A percentile compares a stretch with the other conserved stretches of the same genome.
Conservation (phyloP, 2,888 invertebrate species). For the Calameuta filiformis region DNA sequence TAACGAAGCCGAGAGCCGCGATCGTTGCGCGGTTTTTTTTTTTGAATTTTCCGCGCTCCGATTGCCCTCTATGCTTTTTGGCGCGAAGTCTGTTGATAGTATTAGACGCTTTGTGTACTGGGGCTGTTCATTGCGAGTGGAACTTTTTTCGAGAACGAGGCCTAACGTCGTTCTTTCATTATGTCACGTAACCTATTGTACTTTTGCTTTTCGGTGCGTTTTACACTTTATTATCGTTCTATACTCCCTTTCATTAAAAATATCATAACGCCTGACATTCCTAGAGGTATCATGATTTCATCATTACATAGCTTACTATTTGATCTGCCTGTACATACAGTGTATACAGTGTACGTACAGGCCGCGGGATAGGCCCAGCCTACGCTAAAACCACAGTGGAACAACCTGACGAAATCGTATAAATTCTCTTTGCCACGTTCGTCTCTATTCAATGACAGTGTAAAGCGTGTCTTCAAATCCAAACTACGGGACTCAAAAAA, state of each 20-base stretch:
- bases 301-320: not conserved
- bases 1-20: slow-evolving; percentile 4
- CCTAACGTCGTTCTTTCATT: slow-evolving; percentile 5
- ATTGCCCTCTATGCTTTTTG: slow-evolving; percentile 23
- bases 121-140: slow-evolving; percentile 15
- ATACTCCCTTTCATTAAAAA: not conserved
- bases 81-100: slow-evolving; percentile 28
- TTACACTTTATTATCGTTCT: not conserved
- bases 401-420: not conserved
- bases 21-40: not conserved
- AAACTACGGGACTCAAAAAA: not conserved
- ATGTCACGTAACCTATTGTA: not conserved
- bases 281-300: not conserved
- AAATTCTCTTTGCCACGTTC: no score
- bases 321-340: not conserved
- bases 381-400: not conserved
- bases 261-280: not conserved
- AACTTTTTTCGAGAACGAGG: slow-evolving; percentile 12
- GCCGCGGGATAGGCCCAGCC: not conserved
- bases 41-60: slow-evolving; percentile 10
- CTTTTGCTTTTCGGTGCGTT: not conserved
- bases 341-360: not conserved
- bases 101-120: slow-evolving; percentile 22
- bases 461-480: not conserved
- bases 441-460: not conserved